Conservation (phyloP, 2,113 vertebrate genomes). For the Holacanthus passer region DNA sequence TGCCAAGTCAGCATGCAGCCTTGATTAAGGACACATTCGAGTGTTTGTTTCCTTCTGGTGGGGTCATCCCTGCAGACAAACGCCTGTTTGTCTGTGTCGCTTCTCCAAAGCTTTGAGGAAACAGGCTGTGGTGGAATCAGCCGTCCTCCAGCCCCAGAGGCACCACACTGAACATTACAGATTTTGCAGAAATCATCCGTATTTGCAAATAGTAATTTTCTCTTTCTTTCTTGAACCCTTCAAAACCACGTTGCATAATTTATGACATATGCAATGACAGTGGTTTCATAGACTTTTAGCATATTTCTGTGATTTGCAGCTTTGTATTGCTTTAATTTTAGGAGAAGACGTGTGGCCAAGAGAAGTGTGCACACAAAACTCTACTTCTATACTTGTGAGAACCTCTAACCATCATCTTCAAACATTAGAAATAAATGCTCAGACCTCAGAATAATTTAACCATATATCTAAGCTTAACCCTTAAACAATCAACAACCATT, state of each 20-base stretch:
- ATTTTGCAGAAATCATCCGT: neutral
- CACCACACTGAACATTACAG: neutral
- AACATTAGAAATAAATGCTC: no score
- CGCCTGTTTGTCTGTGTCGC: constrained; percentile 7
- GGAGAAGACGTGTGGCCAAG: neutral
- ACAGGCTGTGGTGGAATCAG: neutral
- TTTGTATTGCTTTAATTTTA: constrained; percentile 1
- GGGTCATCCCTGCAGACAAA: constrained; percentile 24
- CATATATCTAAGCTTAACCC: no score
- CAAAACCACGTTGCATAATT: neutral
- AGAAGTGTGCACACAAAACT: neutral
- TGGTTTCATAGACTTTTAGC: constrained; percentile 14
- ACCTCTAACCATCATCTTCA: no score
- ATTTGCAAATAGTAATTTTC: constrained; percentile 8
- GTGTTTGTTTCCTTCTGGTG: accelerated
- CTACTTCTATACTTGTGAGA: neutral
- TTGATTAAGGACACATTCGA: constrained; percentile 2
- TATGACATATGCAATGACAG: neutral
- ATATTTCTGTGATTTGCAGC: neutral
- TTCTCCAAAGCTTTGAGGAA: neutral
- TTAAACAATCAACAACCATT: no score
- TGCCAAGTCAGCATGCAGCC: constrained; percentile 24
- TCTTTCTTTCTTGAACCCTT: neutral
- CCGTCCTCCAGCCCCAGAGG: constrained; percentile 10
- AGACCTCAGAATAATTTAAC: no score